Conservation (phyloP, 2,888 invertebrate species). For the Eueremaeus valkanovi region DNA sequence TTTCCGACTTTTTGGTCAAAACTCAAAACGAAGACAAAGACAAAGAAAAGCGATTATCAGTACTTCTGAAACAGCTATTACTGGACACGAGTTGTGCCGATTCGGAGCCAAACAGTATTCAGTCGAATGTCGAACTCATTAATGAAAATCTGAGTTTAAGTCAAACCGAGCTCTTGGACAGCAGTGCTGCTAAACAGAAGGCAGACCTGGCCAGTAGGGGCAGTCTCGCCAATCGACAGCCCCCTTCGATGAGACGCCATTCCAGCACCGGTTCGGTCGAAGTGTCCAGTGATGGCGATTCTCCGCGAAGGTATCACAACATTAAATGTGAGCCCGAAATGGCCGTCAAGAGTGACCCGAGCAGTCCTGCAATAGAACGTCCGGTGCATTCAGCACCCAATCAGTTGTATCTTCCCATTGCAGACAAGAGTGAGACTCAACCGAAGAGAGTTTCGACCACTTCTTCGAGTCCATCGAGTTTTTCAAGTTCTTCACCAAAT, state of each 20-base stretch:
- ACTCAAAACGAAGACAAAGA: conserved; percentile 9
- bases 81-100: background rate
- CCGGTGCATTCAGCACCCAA: background rate
- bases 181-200: conserved; percentile 74
- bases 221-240: conserved; percentile 65
- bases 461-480: conserved; percentile 7
- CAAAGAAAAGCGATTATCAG: conserved; percentile 2
- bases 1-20: conserved; percentile 14
- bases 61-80: background rate
- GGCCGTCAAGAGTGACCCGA: conserved; percentile 7
- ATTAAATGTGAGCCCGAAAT: background rate
- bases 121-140: background rate
- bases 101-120: background rate
- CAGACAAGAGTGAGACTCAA: background rate
- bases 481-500: conserved; percentile 15
- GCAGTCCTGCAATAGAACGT: background rate
- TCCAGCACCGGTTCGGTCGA: conserved; percentile 45
- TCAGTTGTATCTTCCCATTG: conserved; percentile 20
- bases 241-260: conserved; percentile 52
- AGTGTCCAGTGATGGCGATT: conserved; percentile 28
- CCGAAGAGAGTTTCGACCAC: background rate
- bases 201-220: conserved; percentile 73
- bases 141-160: conserved; percentile 1
- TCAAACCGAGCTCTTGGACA: conserved; percentile 61
- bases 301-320: conserved; percentile 13